phyloP scores from a whole-genome alignment of 2,797 vertebrate species.

The Chloroceryle amazona region DNA sequence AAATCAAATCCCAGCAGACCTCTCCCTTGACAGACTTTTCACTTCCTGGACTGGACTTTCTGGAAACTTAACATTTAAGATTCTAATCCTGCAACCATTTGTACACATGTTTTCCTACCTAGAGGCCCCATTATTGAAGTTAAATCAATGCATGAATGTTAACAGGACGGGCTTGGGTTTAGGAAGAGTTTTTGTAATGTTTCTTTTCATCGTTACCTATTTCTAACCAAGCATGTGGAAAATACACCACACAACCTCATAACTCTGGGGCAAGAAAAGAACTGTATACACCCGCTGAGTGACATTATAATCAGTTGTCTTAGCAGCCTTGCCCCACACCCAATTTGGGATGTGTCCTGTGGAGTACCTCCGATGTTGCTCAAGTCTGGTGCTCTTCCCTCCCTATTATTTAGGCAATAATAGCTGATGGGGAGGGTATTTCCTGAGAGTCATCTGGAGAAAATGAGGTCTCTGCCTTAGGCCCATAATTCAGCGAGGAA shows the following conservation, averaged over 20 bases:
- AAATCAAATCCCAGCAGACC: constrained; percentile 68
- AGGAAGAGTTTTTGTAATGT: not conserved
- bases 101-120: not conserved
- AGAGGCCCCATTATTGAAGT: not conserved
- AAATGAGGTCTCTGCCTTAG: constrained; percentile 39
- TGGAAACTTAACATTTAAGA: constrained; percentile 59
- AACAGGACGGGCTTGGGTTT: not conserved
- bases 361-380: constrained; percentile 26
- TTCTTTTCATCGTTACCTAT: not conserved
- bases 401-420: constrained; percentile 66
- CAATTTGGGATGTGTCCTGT: constrained; percentile 44
- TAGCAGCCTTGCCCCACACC: constrained; percentile 21
- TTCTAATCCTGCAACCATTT: constrained; percentile 39
- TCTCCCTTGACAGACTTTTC: constrained; percentile 53
- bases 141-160: not conserved
- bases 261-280: constrained; percentile 20
- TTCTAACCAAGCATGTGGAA: not conserved
- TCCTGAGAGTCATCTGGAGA: constrained; percentile 62
- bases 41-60: constrained; percentile 66
- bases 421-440: constrained; percentile 67
- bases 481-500: constrained; percentile 12
- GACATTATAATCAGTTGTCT: constrained; percentile 5
- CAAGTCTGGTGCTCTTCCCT: constrained; percentile 18
- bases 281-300: not conserved
- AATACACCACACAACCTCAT: not conserved